Evolutionary conservation across 2,797 vertebrate genomes (phyloP).

Genomic region (Spinibarbus caldwelli): DNA sequence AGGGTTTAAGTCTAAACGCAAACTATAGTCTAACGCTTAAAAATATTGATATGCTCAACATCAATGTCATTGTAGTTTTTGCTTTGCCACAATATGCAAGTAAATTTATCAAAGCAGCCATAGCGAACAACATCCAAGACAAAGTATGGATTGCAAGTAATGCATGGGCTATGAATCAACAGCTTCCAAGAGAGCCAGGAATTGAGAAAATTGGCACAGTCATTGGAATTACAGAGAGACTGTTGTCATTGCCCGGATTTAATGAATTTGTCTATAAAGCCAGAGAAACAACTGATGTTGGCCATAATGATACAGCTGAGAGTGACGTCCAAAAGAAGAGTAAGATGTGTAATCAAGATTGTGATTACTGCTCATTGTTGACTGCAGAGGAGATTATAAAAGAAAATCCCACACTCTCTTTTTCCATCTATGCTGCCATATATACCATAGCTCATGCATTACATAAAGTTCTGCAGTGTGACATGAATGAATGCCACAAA

Average conservation of each 20-base stretch:
- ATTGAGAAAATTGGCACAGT: constrained; percentile 76
- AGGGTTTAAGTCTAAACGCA: too few species aligned
- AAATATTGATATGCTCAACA: too few species aligned
- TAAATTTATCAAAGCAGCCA: too few species aligned
- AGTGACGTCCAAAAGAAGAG: not conserved
- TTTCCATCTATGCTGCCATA: constrained; percentile 77
- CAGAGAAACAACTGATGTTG: not conserved
- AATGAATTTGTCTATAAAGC: constrained; percentile 68
- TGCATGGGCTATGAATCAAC: constrained; percentile 75
- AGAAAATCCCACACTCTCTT: constrained; percentile 68
- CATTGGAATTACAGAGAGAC: constrained; percentile 75
- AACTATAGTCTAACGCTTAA: too few species aligned
- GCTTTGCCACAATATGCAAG: too few species aligned
- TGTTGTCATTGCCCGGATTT: constrained; percentile 69
- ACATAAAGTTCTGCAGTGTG: constrained; percentile 78
- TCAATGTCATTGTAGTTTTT: too few species aligned
- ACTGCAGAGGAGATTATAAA: not conserved
- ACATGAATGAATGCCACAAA: constrained; percentile 66
- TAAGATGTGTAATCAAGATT: constrained; percentile 72
- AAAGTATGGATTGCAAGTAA: constrained; percentile 82
- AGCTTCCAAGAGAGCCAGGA: constrained; percentile 62
- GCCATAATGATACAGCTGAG: not conserved
- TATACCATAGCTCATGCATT: constrained; percentile 81
- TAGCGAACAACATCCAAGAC: too few species aligned
- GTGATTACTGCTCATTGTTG: constrained; percentile 64